Base-by-base conservation (phyloP, 2,113 vertebrate species). In the Trematocara unimaculatum region DNA sequence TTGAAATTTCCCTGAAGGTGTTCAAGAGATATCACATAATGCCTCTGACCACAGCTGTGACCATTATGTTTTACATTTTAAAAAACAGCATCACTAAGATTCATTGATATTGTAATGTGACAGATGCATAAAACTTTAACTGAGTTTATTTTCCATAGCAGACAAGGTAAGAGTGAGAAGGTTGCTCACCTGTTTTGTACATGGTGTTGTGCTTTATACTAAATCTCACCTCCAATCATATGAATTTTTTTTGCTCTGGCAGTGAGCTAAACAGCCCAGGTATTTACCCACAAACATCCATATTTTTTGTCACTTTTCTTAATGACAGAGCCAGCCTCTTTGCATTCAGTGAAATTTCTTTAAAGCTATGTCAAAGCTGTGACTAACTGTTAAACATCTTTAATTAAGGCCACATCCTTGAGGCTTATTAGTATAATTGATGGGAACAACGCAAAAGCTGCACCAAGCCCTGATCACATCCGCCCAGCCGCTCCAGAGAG, bases 381-480 rank as follows among this genome's bases (percentile, higher is more conserved):
- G 49, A 38, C 29, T 80, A 51, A 18, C 23, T 29, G 54, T 53
- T 53, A 80, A 72, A 64, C 17, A 55, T 82, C 67, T 82, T 53
- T 84, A 64, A 86, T 91, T 35, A 87, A 82, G 67, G 67, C 14
- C 38, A 47, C 70, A 70, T 89, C 85, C 54, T 80, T 60, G 10
- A 5, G 29, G 35, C 78, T 84, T 74, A 85, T 84, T 45, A 79
- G 31, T 45, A 23, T 74, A 84, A 89, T 64, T 74, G 80, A 49
- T 81, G 31, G 58, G 29, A 60, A 78, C 15, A 64, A 82, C 1
- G 7, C 18, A 13, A 79, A 84, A 84, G 26, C 18, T 31, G 60
- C 31, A 64, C 77, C 38, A 3, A 23, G 29, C 15, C 72, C 40
- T 40, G 33, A 85, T 87, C 60, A 87, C 49, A 83, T 80, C 87